These are phyloP conservation scores for Epirrhoe alternata DNA, from an alignment of 2,888 invertebrate species.

Conservation along the genomic window DNA sequence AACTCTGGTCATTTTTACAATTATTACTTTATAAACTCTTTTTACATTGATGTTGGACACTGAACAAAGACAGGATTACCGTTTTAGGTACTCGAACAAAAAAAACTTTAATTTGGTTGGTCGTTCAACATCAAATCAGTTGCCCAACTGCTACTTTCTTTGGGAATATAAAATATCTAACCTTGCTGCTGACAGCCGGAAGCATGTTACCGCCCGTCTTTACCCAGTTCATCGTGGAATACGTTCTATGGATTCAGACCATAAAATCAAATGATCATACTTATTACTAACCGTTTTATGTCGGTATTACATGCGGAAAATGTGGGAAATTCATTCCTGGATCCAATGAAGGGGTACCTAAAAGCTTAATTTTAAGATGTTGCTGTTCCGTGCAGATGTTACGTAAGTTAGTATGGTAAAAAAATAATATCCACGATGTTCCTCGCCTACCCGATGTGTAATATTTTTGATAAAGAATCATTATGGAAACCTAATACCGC, in stretches of 20 bases:
- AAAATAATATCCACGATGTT: conserved; percentile 9
- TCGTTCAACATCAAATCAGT: too few relatives aligned
- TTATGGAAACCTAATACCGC: background rate
- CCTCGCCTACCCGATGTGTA: background rate
- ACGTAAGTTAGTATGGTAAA: conserved; percentile 1
- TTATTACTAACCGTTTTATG: conserved; percentile 40
- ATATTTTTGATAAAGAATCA: background rate
- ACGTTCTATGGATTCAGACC: conserved; percentile 62
- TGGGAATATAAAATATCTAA: conserved; percentile 9
- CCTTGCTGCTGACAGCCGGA: conserved; percentile 40
- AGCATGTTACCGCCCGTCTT: conserved; percentile 54
- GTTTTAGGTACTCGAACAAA: too few relatives aligned
- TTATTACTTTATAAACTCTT: too few relatives aligned
- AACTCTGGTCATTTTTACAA: too few relatives aligned
- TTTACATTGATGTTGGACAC: too few relatives aligned
- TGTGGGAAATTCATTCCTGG: conserved; percentile 25
- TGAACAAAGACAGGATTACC: too few relatives aligned
- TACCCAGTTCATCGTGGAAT: conserved; percentile 67
- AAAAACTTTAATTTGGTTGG: too few relatives aligned
- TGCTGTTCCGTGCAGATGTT: conserved; percentile 16
- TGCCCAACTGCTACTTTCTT: too few relatives aligned
- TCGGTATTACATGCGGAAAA: conserved; percentile 31
- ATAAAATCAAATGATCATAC: conserved; percentile 66
- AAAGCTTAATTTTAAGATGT: conserved; percentile 13
- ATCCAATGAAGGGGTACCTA: background rate